Percentiles rank a stretch among this genome's conserved stretches.
Evolutionary conservation across 1,140 invertebrate species (phyloP).

Genomic region (Microplitis mediator): DNA sequence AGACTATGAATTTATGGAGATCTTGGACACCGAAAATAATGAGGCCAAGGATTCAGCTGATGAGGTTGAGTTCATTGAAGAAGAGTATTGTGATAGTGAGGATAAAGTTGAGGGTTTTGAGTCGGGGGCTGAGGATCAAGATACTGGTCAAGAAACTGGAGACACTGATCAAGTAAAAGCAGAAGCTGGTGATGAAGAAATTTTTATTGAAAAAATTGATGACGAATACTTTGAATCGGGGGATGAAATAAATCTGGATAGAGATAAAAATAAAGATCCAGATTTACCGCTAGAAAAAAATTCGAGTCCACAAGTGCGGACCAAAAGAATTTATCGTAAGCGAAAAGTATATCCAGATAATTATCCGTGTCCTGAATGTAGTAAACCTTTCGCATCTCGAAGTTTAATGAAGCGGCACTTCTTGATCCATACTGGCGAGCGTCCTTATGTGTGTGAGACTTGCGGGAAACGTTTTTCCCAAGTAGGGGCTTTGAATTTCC

Average conservation of each 20-base stretch:
- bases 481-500: conserved; percentile 31
- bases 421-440: conserved; percentile 29
- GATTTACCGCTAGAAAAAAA: neutral
- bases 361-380: conserved; percentile 14
- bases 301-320: neutral
- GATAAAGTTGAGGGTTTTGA: neutral
- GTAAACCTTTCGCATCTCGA: conserved; percentile 10
- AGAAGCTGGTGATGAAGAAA: neutral
- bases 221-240: neutral
- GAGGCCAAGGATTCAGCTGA: neutral
- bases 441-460: conserved; percentile 29
- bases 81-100: neutral
- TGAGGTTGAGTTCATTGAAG: neutral
- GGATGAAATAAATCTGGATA: conserved; percentile 15
- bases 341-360: neutral
- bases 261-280: neutral
- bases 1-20: no score
- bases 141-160: no score
- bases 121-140: neutral
- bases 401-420: conserved; percentile 26
- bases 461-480: conserved; percentile 31
- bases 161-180: no score
- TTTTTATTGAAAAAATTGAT: no score
- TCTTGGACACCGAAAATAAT: no score
- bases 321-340: neutral